Evolutionary conservation across 1,140 invertebrate species (phyloP), one percentile per base, ranked within the genome.

Genomic region (Laodelphax striatellus): DNA sequence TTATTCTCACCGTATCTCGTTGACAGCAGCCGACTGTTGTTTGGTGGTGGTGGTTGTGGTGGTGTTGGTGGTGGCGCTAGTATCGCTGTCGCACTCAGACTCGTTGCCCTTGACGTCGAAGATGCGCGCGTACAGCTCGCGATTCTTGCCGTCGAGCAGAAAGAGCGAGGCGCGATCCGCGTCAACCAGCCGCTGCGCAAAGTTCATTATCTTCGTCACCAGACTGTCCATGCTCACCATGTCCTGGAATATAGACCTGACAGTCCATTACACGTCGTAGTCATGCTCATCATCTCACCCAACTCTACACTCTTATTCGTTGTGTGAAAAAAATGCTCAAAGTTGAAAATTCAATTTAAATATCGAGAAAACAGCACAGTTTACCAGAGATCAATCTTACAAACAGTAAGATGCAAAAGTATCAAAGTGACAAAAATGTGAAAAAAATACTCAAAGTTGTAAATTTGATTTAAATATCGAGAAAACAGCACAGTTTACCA

Each of bases 121-220:
- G 41, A 92, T 87, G 42, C 86, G 79, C 2, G 89, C 87, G 66
- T 90, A 90, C 11, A 92, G 74, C 71, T 92, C 86, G 60, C 81
- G 78, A 55, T 79, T 85, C 62, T 80, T 80, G 21, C 76, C 76
- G 71, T 90, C 87, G 0, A 90, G 76, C 2, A 90, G 75, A 69
- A 91, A 90, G 16, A 91, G 72, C 0, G 87, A 89, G 0, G 87
- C 86, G 58, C 88, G 71, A 70, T 93, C 90, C 0, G 89, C 89
- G 66, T 86, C 82, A 0, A 92, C 88, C 5, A 93, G 73, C 56
- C 81, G 78, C 70, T 90, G 86, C 0, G 87, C 87, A 70, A 86
- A 88, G 68, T 87, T 86, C 80, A 92, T 84, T 52, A 92, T 86
- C 70, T 88, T 89, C 70, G 88, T 84, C 14, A 92, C 88, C 0